These are phyloP conservation scores for Ganaspis sp. DNA, from an alignment of 1,140 invertebrate genomes.

Conservation along the genomic window DNA sequence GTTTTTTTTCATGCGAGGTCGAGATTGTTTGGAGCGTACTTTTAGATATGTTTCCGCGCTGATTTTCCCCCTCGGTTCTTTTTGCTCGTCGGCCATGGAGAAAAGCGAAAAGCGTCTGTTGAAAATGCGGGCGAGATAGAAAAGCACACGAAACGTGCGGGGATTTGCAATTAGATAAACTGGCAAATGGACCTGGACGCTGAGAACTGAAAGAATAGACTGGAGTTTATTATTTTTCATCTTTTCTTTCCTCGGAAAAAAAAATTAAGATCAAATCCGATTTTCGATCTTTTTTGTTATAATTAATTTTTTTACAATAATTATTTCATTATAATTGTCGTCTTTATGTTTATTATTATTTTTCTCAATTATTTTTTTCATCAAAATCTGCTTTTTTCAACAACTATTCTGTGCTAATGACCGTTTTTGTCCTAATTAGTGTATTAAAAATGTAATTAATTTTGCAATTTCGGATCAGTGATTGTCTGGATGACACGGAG, in stretches of 20 bases:
- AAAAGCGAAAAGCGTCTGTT: conserved; percentile 20
- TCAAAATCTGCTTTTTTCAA: too few species aligned
- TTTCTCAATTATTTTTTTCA: too few species aligned
- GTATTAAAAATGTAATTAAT: background rate
- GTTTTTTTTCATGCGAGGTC: background rate
- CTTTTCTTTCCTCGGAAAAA: background rate
- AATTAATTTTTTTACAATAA: background rate
- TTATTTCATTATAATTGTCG: too few species aligned
- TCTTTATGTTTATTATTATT: too few species aligned
- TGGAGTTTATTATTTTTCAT: conserved; percentile 17
- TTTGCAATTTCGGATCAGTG: background rate
- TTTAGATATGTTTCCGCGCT: conserved; percentile 15
- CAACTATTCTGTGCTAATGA: too few species aligned
- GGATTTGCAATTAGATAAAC: conserved; percentile 30
- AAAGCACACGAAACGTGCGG: conserved; percentile 12
- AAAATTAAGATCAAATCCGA: background rate
- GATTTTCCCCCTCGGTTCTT: background rate
- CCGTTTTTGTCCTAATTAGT: background rate
- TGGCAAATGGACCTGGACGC: conserved; percentile 22
- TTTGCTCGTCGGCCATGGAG: background rate
- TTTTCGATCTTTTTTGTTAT: background rate
- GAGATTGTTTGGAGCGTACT: conserved; percentile 23
- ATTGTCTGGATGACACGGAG: background rate
- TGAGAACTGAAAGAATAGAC: background rate
- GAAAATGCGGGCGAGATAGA: conserved; percentile 21